Conservation (phyloP, 2,888 invertebrate genomes). For the Erynnis tages region DNA sequence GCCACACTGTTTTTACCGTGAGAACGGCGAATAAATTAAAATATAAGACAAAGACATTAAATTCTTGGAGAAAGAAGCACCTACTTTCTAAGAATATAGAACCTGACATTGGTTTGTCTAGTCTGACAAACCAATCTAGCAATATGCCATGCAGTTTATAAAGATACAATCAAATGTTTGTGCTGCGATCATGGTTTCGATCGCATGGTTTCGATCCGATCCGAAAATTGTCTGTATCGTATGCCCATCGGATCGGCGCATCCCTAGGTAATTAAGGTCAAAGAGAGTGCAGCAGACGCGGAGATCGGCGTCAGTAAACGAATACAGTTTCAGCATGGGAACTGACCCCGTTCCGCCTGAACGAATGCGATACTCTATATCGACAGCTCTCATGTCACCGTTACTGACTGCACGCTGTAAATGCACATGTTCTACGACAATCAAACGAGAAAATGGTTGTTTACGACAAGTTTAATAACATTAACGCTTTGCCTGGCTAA, state of each 20-base stretch:
- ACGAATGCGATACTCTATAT: slow-evolving; percentile 40
- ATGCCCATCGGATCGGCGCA: no score
- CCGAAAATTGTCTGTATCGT: no score
- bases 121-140: no score
- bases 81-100: slow-evolving; percentile 19
- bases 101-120: slow-evolving; percentile 22
- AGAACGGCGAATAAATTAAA: slow-evolving; percentile 40
- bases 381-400: slow-evolving; percentile 48
- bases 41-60: slow-evolving; percentile 14
- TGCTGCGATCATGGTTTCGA: no score
- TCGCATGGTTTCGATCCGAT: no score
- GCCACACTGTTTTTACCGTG: slow-evolving; percentile 42
- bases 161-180: no score
- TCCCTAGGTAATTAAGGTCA: slow-evolving; percentile 1
- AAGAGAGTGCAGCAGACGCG: slow-evolving; percentile 24
- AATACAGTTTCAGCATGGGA: slow-evolving; percentile 65
- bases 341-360: slow-evolving; percentile 52
- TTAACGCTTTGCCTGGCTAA: no score
- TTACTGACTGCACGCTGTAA: slow-evolving; percentile 40
- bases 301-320: slow-evolving; percentile 40
- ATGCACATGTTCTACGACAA: not conserved
- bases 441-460: not conserved
- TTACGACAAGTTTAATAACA: not conserved
- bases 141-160: no score
- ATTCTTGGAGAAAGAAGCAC: slow-evolving; percentile 2